These are phyloP conservation scores for Gila robusta DNA, from an alignment of 2,797 vertebrate species.

Conservation along the genomic window DNA sequence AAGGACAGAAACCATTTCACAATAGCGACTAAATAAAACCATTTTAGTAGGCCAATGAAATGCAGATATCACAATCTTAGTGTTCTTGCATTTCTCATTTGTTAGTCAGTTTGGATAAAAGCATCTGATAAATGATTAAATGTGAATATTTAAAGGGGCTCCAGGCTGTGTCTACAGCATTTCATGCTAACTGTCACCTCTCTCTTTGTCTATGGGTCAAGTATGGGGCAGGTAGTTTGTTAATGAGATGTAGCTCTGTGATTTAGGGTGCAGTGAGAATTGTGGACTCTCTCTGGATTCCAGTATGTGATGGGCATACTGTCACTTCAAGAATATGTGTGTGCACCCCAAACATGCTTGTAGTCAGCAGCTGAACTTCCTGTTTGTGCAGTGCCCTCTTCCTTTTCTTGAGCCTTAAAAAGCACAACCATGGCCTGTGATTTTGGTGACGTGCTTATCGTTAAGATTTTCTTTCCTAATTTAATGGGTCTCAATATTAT, in stretches of 20 bases:
- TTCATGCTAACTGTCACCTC: not conserved
- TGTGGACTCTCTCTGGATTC: not conserved
- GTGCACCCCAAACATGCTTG: constrained; percentile 13
- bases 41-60: not conserved
- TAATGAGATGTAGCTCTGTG: not conserved
- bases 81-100: not conserved
- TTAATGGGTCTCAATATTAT: not conserved
- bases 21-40: not conserved
- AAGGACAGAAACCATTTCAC: constrained; percentile 22
- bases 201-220: not conserved
- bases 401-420: not conserved
- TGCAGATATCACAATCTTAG: not conserved
- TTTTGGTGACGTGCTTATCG: not conserved
- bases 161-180: not conserved
- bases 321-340: not conserved
- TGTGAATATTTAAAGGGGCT: not conserved
- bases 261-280: not conserved
- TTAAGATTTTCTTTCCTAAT: not conserved
- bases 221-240: not conserved
- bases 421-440: not conserved
- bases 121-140: not conserved
- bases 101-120: not conserved
- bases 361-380: constrained; percentile 17
- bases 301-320: not conserved
- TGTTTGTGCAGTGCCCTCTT: constrained; percentile 29